phyloP scores from a whole-genome alignment of 1,140 invertebrate species.

The Phymorhynchus buccinoides region DNA sequence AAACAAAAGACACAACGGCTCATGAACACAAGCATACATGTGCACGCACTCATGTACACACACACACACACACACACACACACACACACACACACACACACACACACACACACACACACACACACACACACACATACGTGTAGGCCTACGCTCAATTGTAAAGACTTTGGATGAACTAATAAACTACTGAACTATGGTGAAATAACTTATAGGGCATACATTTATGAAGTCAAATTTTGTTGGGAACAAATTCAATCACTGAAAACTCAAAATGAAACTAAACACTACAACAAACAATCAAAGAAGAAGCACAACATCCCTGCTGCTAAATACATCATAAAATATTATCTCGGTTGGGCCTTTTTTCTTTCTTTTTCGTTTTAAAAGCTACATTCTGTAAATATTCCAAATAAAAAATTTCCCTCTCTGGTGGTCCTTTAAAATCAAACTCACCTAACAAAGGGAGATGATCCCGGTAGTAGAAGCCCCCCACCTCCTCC shows the following conservation, averaged over 20 bases:
- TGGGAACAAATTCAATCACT: neutral
- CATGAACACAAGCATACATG: neutral
- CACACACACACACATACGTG: neutral
- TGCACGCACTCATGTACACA: constrained; percentile 12
- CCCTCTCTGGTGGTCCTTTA: too few relatives aligned
- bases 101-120: neutral
- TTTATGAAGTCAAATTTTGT: too few relatives aligned
- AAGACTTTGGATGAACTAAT: too few relatives aligned
- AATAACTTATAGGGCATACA: neutral
- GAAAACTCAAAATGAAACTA: too few relatives aligned
- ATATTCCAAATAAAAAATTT: too few relatives aligned
- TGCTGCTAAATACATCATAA: too few relatives aligned
- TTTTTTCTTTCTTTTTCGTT: neutral
- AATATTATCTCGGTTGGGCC: neutral
- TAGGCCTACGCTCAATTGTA: too few relatives aligned
- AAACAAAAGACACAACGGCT: neutral
- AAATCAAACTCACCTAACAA: constrained; percentile 78
- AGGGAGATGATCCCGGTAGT: constrained; percentile 87
- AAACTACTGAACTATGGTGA: neutral
- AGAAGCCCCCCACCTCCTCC: constrained; percentile 80
- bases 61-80: neutral
- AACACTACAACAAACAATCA: too few relatives aligned
- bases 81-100: neutral
- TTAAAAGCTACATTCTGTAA: neutral
- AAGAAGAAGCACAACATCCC: too few relatives aligned